A percentile compares a stretch with the other conserved stretches of the same genome.
phyloP scores from a whole-genome alignment of 2,113 vertebrate genomes.

The Hippocampus guttulatus region DNA sequence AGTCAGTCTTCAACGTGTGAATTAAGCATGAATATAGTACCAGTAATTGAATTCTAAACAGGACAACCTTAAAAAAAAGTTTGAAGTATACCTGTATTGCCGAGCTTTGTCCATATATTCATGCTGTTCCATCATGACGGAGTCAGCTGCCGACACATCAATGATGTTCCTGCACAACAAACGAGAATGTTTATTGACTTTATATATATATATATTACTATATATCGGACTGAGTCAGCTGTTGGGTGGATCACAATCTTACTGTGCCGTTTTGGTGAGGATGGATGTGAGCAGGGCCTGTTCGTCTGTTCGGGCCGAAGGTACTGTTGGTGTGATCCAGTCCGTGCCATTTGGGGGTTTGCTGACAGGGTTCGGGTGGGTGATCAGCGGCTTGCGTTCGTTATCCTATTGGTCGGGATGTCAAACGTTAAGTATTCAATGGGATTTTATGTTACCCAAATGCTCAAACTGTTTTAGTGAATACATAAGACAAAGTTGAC shows the following conservation, averaged over 20 bases:
- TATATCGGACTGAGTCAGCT: not conserved
- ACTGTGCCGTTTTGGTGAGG: conserved; percentile 90
- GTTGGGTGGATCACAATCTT: conserved; percentile 34
- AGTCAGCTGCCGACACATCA: conserved; percentile 91
- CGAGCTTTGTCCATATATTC: conserved; percentile 97
- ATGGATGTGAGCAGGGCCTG: conserved; percentile 92
- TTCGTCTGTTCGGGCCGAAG: conserved; percentile 84
- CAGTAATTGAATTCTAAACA: not conserved
- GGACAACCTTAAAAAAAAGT: not conserved
- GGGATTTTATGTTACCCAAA: no score
- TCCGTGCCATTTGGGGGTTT: conserved; percentile 84
- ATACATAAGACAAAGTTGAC: no score
- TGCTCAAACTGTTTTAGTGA: no score
- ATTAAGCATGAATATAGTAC: not conserved
- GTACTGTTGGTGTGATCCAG: conserved; percentile 76
- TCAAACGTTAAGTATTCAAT: no score
- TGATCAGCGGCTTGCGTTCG: conserved; percentile 81
- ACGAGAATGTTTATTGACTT: not conserved
- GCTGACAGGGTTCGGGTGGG: conserved; percentile 77
- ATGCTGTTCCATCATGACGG: conserved; percentile 94
- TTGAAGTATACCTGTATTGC: conserved; percentile 83
- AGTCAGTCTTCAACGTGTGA: not conserved
- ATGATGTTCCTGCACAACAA: conserved; percentile 85
- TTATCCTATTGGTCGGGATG: conserved; percentile 40
- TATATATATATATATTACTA: no score